A percentile compares a stretch with the other conserved stretches of the same genome.
These are phyloP conservation scores for Melanotaenia boesemani DNA, from an alignment of 2,797 vertebrate genomes.

Conservation along the genomic window DNA sequence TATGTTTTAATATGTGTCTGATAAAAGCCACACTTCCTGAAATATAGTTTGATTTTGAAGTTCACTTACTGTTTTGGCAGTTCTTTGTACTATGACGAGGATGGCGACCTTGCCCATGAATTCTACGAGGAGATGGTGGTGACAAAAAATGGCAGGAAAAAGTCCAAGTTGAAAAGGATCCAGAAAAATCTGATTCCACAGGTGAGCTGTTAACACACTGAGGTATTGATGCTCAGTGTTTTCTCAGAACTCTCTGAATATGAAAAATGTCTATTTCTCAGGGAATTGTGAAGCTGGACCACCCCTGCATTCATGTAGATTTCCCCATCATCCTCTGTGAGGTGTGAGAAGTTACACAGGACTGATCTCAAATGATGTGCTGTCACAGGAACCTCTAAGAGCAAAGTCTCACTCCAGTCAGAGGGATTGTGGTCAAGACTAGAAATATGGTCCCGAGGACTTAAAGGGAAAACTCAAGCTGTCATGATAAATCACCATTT, in stretches of 20 bases:
- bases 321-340: slow-evolving; percentile 98
- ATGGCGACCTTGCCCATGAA: slow-evolving; percentile 97
- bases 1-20: not conserved
- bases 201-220: slow-evolving; percentile 76
- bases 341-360: slow-evolving; percentile 81
- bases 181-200: slow-evolving; percentile 98
- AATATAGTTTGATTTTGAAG: not conserved
- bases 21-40: not conserved
- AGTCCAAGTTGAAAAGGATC: slow-evolving; percentile 95
- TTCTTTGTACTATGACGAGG: slow-evolving; percentile 97
- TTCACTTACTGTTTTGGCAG: slow-evolving; percentile 75
- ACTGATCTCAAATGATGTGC: slow-evolving; percentile 26
- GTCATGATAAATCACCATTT: slow-evolving; percentile 33
- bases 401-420: slow-evolving; percentile 30
- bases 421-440: slow-evolving; percentile 19
- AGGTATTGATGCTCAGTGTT: not conserved
- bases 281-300: slow-evolving; percentile 95
- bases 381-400: slow-evolving; percentile 29
- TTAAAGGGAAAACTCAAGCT: slow-evolving; percentile 29
- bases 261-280: slow-evolving; percentile 57
- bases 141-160: slow-evolving; percentile 95
- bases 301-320: slow-evolving; percentile 95
- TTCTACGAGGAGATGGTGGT: slow-evolving; percentile 98
- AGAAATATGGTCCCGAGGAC: slow-evolving; percentile 19
- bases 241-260: not conserved